Evolutionary conservation across 2,888 invertebrate species (phyloP).

Genomic region (Mystacides longicornis): DNA sequence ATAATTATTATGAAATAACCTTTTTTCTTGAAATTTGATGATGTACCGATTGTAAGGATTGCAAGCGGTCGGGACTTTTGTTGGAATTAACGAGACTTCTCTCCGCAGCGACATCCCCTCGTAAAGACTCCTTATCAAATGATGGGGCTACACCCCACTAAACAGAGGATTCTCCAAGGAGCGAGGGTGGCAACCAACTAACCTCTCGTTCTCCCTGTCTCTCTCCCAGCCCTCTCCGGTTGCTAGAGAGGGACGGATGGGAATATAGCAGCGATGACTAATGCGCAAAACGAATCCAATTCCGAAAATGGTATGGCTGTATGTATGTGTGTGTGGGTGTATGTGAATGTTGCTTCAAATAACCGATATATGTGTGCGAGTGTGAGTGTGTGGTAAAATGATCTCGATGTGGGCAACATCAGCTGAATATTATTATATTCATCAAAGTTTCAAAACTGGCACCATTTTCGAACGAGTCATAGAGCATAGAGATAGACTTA

Average conservation of each 20-base stretch:
- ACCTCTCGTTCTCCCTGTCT: not conserved
- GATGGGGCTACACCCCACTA: constrained; percentile 6
- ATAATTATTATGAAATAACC: too few relatives aligned
- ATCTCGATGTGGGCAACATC: too few relatives aligned
- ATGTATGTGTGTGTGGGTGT: constrained; percentile 10
- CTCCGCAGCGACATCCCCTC: constrained; percentile 7
- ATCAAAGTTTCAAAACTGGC: too few relatives aligned
- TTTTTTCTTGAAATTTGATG: too few relatives aligned
- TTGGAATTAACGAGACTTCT: not conserved
- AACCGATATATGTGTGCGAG: too few relatives aligned
- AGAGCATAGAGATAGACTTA: too few relatives aligned
- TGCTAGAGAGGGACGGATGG: constrained; percentile 17
- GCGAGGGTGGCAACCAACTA: constrained; percentile 7
- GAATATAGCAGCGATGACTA: constrained; percentile 26
- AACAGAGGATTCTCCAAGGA: constrained; percentile 13
- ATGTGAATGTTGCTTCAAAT: too few relatives aligned
- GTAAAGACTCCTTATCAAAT: constrained; percentile 3
- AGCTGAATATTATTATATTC: too few relatives aligned
- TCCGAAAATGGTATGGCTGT: constrained; percentile 24
- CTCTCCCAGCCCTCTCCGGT: constrained; percentile 3
- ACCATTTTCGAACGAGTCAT: too few relatives aligned
- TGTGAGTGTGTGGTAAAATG: too few relatives aligned
- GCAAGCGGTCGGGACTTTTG: too few relatives aligned
- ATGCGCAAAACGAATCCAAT: constrained; percentile 27
- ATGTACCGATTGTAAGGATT: too few relatives aligned